Percentiles rank a stretch among this genome's conserved stretches.
phyloP scores from a whole-genome alignment of 2,888 invertebrate genomes.

The Platerodrilus igneus region DNA sequence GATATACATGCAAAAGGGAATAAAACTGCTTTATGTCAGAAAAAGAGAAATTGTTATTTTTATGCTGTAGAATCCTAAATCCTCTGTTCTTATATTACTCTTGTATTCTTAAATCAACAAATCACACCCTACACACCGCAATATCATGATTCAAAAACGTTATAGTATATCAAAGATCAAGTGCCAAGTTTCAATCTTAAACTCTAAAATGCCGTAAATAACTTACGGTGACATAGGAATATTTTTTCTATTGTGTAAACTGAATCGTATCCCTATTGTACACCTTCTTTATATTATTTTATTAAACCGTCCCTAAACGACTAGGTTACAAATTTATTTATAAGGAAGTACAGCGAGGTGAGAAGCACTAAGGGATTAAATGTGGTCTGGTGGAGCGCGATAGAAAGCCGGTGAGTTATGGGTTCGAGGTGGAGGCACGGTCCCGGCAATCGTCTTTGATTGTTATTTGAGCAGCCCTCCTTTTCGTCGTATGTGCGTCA shows the following conservation, averaged over 20 bases:
- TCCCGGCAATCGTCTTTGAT: slow-evolving; percentile 41
- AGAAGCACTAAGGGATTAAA: slow-evolving; percentile 38
- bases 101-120: no score
- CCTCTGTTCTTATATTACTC: slow-evolving; percentile 35
- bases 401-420: slow-evolving; percentile 41
- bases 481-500: slow-evolving; percentile 34
- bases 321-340: slow-evolving; percentile 42
- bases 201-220: no score
- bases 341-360: slow-evolving; percentile 33
- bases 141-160: no score
- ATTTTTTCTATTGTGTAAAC: no score
- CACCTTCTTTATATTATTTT: no score
- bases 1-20: slow-evolving; percentile 34
- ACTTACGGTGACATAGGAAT: no score
- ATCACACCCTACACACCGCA: no score
- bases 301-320: no score
- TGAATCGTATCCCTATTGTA: no score
- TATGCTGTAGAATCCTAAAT: slow-evolving; percentile 36
- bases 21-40: slow-evolving; percentile 39
- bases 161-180: no score
- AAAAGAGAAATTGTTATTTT: slow-evolving; percentile 42
- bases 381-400: slow-evolving; percentile 40
- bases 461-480: slow-evolving; percentile 41
- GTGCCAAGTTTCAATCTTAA: no score
- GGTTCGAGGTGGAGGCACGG: slow-evolving; percentile 34